These are phyloP conservation scores for Formica exsecta DNA, from an alignment of 1,140 invertebrate species.

Conservation along the genomic window DNA sequence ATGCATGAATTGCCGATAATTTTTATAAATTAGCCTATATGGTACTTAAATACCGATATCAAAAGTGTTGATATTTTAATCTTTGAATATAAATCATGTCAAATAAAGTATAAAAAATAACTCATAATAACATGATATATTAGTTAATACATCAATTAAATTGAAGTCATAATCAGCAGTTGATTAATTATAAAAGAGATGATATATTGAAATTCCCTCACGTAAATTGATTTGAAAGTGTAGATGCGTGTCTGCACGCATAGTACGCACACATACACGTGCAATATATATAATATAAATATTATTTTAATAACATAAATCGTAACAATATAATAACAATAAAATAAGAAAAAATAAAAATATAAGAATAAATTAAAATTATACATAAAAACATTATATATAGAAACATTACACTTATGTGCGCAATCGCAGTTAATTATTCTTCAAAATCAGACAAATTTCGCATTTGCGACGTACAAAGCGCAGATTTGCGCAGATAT, in stretches of 20 bases:
- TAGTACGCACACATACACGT: too few species aligned
- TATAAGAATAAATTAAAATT: neutral
- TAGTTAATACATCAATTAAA: neutral
- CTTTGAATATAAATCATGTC: constrained; percentile 2
- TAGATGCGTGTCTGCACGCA: neutral
- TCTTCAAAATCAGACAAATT: constrained; percentile 5
- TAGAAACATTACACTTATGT: neutral
- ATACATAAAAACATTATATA: too few species aligned
- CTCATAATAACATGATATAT: constrained; percentile 4
- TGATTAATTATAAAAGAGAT: constrained; percentile 39
- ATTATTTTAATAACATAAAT: constrained; percentile 7
- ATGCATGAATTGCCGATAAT: neutral
- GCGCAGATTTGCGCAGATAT: neutral
- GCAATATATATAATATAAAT: neutral
- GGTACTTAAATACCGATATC: neutral
- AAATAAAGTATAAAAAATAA: neutral
- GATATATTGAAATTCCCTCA: constrained; percentile 27
- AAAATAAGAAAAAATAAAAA: too few species aligned
- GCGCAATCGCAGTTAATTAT: neutral
- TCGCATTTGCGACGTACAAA: neutral
- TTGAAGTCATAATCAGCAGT: constrained; percentile 5
- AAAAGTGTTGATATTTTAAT: neutral
- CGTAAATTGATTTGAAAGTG: constrained; percentile 5
- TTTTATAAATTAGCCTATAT: too few species aligned
- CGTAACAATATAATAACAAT: neutral